Evolutionary conservation across 2,113 vertebrate genomes (phyloP), one percentile per base, ranked within the genome.

Genomic region (Symphodus melops): DNA sequence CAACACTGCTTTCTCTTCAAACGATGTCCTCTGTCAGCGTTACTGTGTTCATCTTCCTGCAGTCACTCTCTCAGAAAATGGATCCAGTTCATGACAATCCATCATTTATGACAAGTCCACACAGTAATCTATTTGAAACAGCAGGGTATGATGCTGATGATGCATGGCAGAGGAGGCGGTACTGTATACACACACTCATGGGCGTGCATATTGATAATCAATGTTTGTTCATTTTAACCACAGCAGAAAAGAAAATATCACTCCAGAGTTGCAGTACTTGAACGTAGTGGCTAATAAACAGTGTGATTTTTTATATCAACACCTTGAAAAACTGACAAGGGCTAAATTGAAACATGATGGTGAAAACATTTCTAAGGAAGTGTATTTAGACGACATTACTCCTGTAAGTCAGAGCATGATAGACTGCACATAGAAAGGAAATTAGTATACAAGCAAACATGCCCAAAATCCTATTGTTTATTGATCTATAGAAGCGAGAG

Each of bases 91-190:
- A 82, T 83, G 77, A 82, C 87, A 65, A 90, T 92, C 85, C 88
- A 92, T 92, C 91, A 92, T 79, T 79, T 41, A 42, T 88, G 91
- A 92, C 91, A 88, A 77, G 80, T 74, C 71, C 79, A 90, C 85
- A 87, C 85, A 59, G 83, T 88, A 87, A 90, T 88, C 88, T 83
- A 76, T 90, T 91, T 89, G 87, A 83, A 87, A 88, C 87, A 86
- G 81, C 84, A 48, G 71, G 75, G 65, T 75, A 49, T 77, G 86
- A 90, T 82, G 77, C 86, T 86, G 90, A 88, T 91, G 89, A 87
- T 86, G 86, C 85, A 81, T 79, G 88, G 78, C 90, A 87, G 78
- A 77, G 57, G 82, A 83, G 73, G 59, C 51, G 72, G 57, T 75
- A 82, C 53, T 68, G 67, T 84, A 58, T 68, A 61, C 74, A 72